Base-by-base conservation (phyloP, 2,888 invertebrate species). In the Volucella bombylans region DNA sequence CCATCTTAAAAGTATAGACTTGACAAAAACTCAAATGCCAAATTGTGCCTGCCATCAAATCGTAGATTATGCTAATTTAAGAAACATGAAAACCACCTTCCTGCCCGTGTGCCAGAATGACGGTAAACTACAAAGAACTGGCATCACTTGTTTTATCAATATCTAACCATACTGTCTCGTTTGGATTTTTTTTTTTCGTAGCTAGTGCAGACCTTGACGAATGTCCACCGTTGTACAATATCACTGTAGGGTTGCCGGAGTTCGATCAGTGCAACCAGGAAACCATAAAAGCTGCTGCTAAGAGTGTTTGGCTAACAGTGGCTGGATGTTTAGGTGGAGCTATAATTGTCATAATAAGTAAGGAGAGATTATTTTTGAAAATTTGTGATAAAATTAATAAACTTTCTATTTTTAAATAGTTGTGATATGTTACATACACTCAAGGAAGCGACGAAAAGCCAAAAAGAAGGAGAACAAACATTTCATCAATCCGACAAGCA, bases 1-100 rank as follows among this genome's bases (percentile, higher is more conserved):
- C 89, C 93, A 93, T 79, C 90, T 95, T 41, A 91, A 91, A 79
- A 92, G 91, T 82, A 92, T 95, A 49, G 94, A 95, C 89, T 88
- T 93, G 88, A 89, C 89, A 64, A 88, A 89, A 77, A 89, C 90
- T 9, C 67, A 88, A 78, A 86, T 92, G 50, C 87, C 89, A 82
- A 81, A 87, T 61, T 90, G 90, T 86, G 87, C 87, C 74, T 91
- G 91, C 87, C 90, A 91, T 82, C 90, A 90, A 87, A 88, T 90
- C 55, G 88, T 89, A 79, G 88, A 89, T 68, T 91, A 91, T 87
- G 88, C 91, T 31, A 89, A 88, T 80, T 86, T 87, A 74, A 79
- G 90, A 73, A 87, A 87, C 41, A 89, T 90, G 67, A 89, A 88
- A 81, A 87, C 88, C 3, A 89, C 89, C 87, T 91, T 87, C 82